phyloP scores from a whole-genome alignment of 2,113 vertebrate species.

The Haliaeetus leucogaster region DNA sequence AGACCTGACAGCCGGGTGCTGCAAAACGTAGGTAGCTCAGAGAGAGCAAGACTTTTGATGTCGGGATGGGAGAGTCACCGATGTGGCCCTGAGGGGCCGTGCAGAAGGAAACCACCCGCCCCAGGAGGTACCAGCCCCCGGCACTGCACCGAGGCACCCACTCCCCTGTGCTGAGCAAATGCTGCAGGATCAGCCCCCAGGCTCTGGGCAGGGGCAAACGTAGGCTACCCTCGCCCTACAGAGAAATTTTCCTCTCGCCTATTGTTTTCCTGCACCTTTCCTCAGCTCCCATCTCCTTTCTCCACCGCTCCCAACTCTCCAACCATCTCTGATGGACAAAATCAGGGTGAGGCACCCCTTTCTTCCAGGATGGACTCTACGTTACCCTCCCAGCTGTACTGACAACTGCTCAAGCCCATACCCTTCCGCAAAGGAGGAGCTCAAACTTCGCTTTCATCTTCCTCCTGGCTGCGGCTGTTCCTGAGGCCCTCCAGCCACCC shows the following conservation, averaged over 20 bases:
- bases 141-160: accelerated
- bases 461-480: constrained; percentile 54
- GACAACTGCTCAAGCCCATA: neutral
- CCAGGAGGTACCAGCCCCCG: neutral
- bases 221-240: neutral
- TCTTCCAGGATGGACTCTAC: neutral
- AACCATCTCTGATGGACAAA: neutral
- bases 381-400: neutral
- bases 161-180: neutral
- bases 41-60: neutral
- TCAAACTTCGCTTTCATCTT: constrained; percentile 69
- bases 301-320: neutral
- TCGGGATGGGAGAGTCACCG: accelerated
- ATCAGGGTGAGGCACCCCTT: neutral
- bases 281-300: neutral
- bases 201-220: neutral
- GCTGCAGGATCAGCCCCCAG: neutral
- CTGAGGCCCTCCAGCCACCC: constrained; percentile 67
- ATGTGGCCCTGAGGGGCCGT: accelerated
- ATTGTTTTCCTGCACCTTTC: neutral
- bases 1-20: neutral
- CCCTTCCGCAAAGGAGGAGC: constrained; percentile 47
- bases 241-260: neutral
- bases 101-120: neutral
- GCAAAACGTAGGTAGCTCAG: accelerated